Evolutionary conservation across 2,888 invertebrate species (phyloP), one percentile per base, ranked within the genome.

Genomic region (Amblyjoppa proteus): DNA sequence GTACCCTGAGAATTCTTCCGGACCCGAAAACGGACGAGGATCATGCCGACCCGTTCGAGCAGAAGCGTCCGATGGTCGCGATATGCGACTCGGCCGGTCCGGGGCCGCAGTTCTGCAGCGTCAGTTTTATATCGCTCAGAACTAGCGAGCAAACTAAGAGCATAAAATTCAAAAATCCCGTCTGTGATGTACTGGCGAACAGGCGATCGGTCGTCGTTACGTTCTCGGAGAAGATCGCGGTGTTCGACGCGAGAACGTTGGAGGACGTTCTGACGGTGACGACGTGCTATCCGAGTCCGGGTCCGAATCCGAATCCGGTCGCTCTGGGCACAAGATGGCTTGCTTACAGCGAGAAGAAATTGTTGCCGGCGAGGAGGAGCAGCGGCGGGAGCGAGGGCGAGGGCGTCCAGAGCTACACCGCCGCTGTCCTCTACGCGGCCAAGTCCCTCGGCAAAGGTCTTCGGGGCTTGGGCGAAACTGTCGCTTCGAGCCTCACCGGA

Each of bases 391-490:
- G 97, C 94, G 97, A 97, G 94, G 97, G 96, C 38, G 98, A 98
- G 93, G 98, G 98, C 16, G 97, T 97, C 16, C 96, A 98, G 92
- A 97, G 97, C 93, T 97, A 97, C 90, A 98, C 99, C 68, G 99
- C 99, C 0, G 98, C 98, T 0, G 98, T 99, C 76, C 95, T 99
- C 11, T 98, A 98, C 94, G 99, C 98, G 1, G 99, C 99, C 25
- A 99, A 99, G 95, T 98, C 98, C 28, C 95, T 99, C 53, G 97
- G 98, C 82, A 98, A 98, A 94, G 98, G 98, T 0, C 94, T 99
- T 76, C 96, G 98, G 0, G 98, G 98, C 83, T 95, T 99, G 84
- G 97, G 99, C 16, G 99, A 99, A 94, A 98, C 97, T 68, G 98
- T 99, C 61, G 98, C 98, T 0, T 98, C 97, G 89, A 98, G 98